Percentiles rank a stretch among this genome's conserved stretches.
Evolutionary conservation across 2,113 vertebrate species (phyloP).

Genomic region (Passer domesticus): DNA sequence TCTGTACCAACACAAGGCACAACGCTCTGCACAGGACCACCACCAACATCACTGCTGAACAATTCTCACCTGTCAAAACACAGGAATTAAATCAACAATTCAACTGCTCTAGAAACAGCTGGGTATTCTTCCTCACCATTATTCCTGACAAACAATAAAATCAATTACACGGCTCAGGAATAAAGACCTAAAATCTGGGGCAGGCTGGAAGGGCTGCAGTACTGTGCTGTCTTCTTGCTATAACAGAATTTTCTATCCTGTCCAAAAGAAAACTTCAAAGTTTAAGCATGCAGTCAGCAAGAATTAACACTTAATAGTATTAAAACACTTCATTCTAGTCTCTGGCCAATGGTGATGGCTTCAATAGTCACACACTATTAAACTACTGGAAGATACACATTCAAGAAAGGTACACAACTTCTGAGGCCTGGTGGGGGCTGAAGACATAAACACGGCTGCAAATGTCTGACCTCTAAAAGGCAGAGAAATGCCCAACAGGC

Average conservation of each 20-base stretch:
- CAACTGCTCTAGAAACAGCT: not conserved
- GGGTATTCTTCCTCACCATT: not conserved
- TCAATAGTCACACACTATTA: not conserved
- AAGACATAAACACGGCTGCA: not conserved
- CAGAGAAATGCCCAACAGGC: not conserved
- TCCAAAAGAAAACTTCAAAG: not conserved
- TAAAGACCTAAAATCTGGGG: not conserved
- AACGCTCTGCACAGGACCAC: fast-evolving
- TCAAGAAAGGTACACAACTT: not conserved
- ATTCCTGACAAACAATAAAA: not conserved
- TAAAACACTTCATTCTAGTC: not conserved
- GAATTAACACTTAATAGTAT: not conserved
- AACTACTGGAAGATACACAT: not conserved
- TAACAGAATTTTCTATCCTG: not conserved
- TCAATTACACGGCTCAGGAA: not conserved
- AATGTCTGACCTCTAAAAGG: not conserved
- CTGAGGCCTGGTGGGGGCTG: not conserved
- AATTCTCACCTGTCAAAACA: not conserved
- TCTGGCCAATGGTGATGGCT: not conserved
- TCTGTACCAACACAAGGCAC: not conserved
- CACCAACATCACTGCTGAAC: not conserved
- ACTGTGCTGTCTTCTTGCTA: fast-evolving
- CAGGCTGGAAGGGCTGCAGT: not conserved
- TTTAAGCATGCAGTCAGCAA: not conserved
- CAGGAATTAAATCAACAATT: not conserved